Conservation (phyloP, 1,140 invertebrate species). For the Psilanteris sp. region DNA sequence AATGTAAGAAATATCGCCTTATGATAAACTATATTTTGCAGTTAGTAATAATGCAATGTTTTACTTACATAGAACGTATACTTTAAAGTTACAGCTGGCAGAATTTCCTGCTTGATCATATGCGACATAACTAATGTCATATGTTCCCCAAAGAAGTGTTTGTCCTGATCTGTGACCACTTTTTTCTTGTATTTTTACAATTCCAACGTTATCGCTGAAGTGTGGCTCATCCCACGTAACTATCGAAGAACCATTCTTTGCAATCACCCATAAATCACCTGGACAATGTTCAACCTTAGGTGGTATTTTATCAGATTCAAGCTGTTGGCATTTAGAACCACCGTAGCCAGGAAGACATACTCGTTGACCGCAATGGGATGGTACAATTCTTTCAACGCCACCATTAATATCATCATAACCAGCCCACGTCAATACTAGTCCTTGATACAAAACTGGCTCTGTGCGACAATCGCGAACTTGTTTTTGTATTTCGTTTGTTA, state of each 20-base stretch:
- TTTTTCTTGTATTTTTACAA: conserved; percentile 89
- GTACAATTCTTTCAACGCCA: conserved; percentile 94
- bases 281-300: conserved; percentile 94
- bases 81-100: conserved; percentile 95
- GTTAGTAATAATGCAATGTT: too few relatives aligned
- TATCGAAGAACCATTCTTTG: conserved; percentile 93
- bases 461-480: conserved; percentile 94
- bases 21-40: too few relatives aligned
- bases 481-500: conserved; percentile 95
- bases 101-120: conserved; percentile 94
- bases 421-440: conserved; percentile 93
- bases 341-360: conserved; percentile 91
- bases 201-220: conserved; percentile 93
- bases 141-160: conserved; percentile 92
- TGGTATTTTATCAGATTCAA: conserved; percentile 91
- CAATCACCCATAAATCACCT: conserved; percentile 95
- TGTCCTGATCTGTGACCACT: conserved; percentile 94
- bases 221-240: conserved; percentile 97
- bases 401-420: conserved; percentile 93
- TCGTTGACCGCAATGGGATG: conserved; percentile 93
- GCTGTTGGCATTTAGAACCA: conserved; percentile 90
- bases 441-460: conserved; percentile 92
- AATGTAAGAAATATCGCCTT: not conserved
- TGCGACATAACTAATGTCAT: conserved; percentile 96
- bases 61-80: conserved; percentile 92